Evolutionary conservation across 2,113 vertebrate species (phyloP).

Genomic region (Erinaceus europaeus): DNA sequence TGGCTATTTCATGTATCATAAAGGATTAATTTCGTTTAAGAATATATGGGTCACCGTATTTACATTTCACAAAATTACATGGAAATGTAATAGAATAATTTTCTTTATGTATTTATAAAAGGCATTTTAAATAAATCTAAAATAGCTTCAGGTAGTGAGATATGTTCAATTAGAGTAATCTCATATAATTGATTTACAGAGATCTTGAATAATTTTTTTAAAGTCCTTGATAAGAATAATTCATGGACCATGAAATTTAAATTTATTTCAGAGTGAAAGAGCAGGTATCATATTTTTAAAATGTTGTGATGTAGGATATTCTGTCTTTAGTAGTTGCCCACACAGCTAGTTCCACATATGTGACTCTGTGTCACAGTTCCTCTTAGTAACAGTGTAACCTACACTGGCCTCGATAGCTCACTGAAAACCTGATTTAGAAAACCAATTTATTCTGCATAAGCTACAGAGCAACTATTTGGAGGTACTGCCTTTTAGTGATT

Average conservation of each 20-base stretch:
- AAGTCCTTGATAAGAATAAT: background rate
- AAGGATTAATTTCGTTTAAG: background rate
- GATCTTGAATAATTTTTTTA: background rate
- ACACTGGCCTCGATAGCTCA: background rate
- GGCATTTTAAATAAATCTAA: too few relatives aligned
- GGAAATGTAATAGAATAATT: background rate
- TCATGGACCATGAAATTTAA: background rate
- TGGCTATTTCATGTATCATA: background rate
- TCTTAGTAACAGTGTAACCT: background rate
- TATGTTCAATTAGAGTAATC: background rate
- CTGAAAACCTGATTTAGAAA: conserved; percentile 34
- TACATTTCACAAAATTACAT: background rate
- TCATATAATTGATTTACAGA: background rate
- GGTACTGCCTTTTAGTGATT: conserved; percentile 21
- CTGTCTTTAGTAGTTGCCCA: background rate
- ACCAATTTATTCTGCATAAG: conserved; percentile 22
- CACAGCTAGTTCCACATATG: background rate
- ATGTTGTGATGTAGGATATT: background rate
- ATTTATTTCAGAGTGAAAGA: background rate
- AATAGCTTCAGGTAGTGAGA: background rate
- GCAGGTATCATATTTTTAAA: background rate
- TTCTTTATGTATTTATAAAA: background rate
- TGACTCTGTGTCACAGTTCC: background rate
- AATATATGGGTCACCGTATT: background rate
- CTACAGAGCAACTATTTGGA: background rate